Evolutionary conservation across 92 coral and sea anemone species (phyloP).

Genomic region (Ricordea florida): DNA sequence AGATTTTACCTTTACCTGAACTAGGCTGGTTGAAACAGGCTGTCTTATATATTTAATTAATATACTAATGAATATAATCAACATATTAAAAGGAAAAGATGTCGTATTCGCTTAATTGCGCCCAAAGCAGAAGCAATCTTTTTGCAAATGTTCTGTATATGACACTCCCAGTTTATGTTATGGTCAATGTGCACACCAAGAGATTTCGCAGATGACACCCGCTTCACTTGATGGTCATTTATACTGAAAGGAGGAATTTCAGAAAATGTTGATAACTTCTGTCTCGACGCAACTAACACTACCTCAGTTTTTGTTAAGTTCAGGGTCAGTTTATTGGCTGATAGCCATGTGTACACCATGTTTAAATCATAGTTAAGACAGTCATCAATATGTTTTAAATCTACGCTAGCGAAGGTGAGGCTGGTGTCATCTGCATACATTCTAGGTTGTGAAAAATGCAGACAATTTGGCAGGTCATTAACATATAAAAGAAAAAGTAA

Average conservation of each 20-base stretch:
- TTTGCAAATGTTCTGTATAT: background rate
- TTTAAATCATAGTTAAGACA: background rate
- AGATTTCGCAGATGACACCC: background rate
- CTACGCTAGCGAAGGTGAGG: background rate
- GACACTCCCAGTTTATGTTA: background rate
- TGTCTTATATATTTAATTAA: too few relatives aligned
- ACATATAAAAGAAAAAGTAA: too few relatives aligned
- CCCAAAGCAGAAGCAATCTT: too few relatives aligned
- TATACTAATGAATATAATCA: too few relatives aligned
- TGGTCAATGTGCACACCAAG: background rate
- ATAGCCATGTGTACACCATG: too few relatives aligned
- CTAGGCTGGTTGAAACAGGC: too few relatives aligned
- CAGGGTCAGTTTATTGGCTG: too few relatives aligned
- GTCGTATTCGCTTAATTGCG: too few relatives aligned
- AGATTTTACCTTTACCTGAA: too few relatives aligned
- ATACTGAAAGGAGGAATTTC: background rate
- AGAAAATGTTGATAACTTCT: background rate
- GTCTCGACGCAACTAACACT: background rate
- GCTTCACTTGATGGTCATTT: background rate
- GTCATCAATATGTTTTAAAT: background rate
- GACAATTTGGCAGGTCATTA: too few relatives aligned
- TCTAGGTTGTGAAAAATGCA: background rate
- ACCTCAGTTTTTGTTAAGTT: too few relatives aligned
- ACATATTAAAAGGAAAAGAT: too few relatives aligned
- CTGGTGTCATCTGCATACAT: background rate